phyloP scores from a whole-genome alignment of 2,113 vertebrate genomes.

The Desmodus rotundus region DNA sequence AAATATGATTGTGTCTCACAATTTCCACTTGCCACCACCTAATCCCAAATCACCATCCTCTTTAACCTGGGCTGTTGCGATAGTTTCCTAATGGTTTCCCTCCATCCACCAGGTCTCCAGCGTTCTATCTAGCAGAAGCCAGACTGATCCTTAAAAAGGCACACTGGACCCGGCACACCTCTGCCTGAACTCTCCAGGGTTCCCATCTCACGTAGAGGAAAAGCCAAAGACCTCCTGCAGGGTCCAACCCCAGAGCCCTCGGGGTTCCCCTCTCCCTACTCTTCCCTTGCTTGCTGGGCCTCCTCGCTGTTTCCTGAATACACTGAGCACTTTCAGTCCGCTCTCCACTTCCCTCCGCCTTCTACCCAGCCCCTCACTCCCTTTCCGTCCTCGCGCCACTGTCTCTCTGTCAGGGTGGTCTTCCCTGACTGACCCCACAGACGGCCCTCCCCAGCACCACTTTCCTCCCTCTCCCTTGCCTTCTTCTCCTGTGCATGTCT shows the following conservation, averaged over 20 bases:
- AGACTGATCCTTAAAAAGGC: not conserved
- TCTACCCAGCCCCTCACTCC: rapidly evolving
- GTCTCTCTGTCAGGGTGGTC: not conserved
- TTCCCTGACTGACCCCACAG: not conserved
- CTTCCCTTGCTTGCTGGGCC: not conserved
- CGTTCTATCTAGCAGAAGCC: not conserved
- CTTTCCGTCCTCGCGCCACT: not conserved
- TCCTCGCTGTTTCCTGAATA: not conserved
- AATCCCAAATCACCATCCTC: not conserved
- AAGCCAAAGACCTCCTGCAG: not conserved
- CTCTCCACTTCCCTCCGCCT: not conserved
- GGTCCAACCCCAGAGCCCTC: not conserved
- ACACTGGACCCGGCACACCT: not conserved
- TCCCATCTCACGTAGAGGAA: not conserved
- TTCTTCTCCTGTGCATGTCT: not conserved
- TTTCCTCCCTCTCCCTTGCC: not conserved
- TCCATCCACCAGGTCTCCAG: not conserved
- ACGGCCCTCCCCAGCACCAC: rapidly evolving
- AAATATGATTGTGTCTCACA: not conserved
- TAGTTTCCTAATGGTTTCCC: not conserved
- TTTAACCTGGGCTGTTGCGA: not conserved
- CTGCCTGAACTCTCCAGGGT: not conserved
- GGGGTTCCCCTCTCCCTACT: not conserved
- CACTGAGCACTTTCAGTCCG: no score
- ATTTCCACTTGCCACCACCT: not conserved